A percentile compares a stretch with the other conserved stretches of the same genome.
These are phyloP conservation scores for Amiota communis DNA, from an alignment of 2,888 invertebrate species.

Conservation along the genomic window DNA sequence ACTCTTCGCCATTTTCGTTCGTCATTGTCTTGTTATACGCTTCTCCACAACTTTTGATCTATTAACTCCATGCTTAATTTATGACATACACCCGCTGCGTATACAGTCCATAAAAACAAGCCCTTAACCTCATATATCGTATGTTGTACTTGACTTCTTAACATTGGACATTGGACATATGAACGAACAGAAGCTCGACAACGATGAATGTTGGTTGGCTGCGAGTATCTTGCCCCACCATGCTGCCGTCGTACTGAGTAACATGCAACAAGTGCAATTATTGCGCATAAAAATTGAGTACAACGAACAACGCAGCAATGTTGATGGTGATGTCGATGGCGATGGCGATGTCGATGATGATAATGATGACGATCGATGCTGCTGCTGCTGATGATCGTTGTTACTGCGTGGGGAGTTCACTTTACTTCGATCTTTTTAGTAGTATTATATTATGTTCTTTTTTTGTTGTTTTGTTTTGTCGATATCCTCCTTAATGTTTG, in stretches of 20 bases:
- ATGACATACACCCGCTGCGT: no score
- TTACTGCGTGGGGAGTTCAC: conserved; percentile 23
- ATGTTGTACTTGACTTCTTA: no score
- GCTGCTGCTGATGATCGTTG: not conserved
- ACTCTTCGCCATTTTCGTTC: no score
- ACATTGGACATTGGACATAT: not conserved
- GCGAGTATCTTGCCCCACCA: not conserved
- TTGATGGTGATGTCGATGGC: not conserved
- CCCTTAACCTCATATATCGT: no score
- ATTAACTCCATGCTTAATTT: conserved; percentile 13
- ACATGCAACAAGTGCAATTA: conserved; percentile 22
- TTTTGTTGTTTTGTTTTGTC: not conserved
- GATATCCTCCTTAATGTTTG: not conserved
- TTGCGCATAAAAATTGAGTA: conserved; percentile 28
- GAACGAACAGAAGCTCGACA: conserved; percentile 9
- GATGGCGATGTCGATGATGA: not conserved
- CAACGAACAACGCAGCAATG: not conserved
- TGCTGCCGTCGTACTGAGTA: no score
- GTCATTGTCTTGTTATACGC: no score
- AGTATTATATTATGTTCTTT: not conserved
- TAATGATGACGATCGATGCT: conserved; percentile 10
- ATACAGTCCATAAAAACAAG: no score
- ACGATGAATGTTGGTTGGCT: not conserved
- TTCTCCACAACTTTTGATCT: not conserved
- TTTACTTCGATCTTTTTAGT: not conserved